A percentile compares a stretch with the other conserved stretches of the same genome.
These are phyloP conservation scores for Alsophila aescularia DNA, from an alignment of 2,888 invertebrate genomes.

Conservation along the genomic window DNA sequence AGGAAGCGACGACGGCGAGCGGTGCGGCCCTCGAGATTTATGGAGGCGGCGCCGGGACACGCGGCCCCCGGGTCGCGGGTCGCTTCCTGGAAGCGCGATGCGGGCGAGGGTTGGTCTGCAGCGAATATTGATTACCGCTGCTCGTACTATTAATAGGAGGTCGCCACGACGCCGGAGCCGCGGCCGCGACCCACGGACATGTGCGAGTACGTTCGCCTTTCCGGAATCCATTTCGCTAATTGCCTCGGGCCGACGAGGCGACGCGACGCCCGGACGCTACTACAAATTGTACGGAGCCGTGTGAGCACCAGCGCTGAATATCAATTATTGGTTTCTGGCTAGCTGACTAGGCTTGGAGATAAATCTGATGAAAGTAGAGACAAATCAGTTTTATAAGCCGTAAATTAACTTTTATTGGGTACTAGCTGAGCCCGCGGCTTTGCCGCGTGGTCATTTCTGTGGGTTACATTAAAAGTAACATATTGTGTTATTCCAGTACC, in stretches of 20 bases:
- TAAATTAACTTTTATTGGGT: neutral
- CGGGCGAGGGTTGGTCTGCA: slow-evolving; percentile 65
- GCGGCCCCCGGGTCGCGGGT: slow-evolving; percentile 52
- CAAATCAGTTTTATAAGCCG: slow-evolving; percentile 6
- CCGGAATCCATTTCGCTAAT: slow-evolving; percentile 71
- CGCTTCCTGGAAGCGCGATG: slow-evolving; percentile 72
- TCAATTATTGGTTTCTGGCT: slow-evolving; percentile 9
- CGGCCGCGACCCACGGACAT: slow-evolving; percentile 49
- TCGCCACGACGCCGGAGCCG: slow-evolving; percentile 47
- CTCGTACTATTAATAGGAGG: slow-evolving; percentile 73
- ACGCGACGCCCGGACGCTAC: slow-evolving; percentile 22
- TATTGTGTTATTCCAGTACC: too few relatives aligned
- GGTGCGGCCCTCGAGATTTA: slow-evolving; percentile 68
- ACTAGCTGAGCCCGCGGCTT: too few relatives aligned
- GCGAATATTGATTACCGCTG: slow-evolving; percentile 76
- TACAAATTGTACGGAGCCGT: slow-evolving; percentile 38
- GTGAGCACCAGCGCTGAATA: slow-evolving; percentile 20
- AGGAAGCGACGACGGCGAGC: slow-evolving; percentile 62
- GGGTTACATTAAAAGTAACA: too few relatives aligned
- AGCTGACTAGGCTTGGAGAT: slow-evolving; percentile 16
- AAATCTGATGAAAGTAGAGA: slow-evolving; percentile 11
- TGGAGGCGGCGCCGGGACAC: slow-evolving; percentile 72
- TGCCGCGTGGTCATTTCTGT: too few relatives aligned
- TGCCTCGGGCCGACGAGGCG: slow-evolving; percentile 54
- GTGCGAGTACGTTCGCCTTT: slow-evolving; percentile 56